These are phyloP conservation scores for Torymus texanus DNA, from an alignment of 2,888 invertebrate species.

Conservation along the genomic window DNA sequence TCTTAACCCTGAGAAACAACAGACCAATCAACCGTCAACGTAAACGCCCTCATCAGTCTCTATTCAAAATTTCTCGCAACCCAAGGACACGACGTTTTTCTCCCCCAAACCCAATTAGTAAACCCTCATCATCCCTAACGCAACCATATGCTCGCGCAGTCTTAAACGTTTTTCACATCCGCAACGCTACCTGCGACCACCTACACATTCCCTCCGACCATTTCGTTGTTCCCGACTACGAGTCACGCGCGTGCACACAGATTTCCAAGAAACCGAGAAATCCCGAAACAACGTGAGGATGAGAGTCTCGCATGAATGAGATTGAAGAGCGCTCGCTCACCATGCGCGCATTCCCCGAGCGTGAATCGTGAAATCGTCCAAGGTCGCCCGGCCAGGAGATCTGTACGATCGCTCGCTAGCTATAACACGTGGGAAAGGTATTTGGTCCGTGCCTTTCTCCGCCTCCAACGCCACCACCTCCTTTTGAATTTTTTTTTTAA, in stretches of 20 bases:
- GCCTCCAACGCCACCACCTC: neutral
- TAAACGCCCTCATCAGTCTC: too few species aligned
- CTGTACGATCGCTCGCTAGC: neutral
- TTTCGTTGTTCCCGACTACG: too few species aligned
- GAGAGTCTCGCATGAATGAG: neutral
- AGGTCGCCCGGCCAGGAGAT: conserved; percentile 49
- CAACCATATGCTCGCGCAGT: too few species aligned
- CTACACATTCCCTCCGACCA: too few species aligned
- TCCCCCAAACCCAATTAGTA: too few species aligned
- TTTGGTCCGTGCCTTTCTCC: conserved; percentile 34
- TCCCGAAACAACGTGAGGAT: neutral
- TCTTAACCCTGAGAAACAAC: too few species aligned
- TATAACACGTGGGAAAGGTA: conserved; percentile 60
- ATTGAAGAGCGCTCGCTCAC: neutral
- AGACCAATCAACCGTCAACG: too few species aligned
- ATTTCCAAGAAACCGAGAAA: conserved; percentile 40
- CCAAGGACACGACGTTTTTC: too few species aligned
- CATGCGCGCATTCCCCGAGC: conserved; percentile 56
- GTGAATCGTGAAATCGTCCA: conserved; percentile 62
- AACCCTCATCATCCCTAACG: too few species aligned
- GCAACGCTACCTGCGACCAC: too few species aligned
- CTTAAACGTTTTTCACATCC: too few species aligned
- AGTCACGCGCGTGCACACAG: neutral
- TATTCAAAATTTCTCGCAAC: too few species aligned
- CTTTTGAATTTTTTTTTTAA: neutral